A percentile compares a stretch with the other conserved stretches of the same genome.
Evolutionary conservation across 2,888 invertebrate species (phyloP).

Genomic region (Oasisia sp.): DNA sequence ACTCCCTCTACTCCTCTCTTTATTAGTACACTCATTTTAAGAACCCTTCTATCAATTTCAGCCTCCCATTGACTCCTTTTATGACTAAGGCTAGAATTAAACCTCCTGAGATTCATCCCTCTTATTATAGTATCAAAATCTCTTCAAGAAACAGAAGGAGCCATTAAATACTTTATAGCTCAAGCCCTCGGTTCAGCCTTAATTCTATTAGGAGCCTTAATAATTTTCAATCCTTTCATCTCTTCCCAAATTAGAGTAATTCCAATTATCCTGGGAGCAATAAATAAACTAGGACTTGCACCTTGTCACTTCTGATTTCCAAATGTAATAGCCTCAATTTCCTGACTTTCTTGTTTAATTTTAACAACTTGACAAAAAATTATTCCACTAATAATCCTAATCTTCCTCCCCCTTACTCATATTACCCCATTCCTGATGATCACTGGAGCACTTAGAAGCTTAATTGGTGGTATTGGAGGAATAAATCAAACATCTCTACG

Average conservation of each 20-base stretch:
- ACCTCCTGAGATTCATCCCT: constrained; percentile 43
- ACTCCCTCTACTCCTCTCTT: constrained; percentile 29
- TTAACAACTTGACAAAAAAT: constrained; percentile 40
- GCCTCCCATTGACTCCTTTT: constrained; percentile 38
- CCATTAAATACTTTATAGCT: constrained; percentile 45
- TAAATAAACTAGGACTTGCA: constrained; percentile 38
- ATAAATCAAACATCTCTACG: constrained; percentile 38
- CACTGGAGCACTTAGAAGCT: constrained; percentile 22
- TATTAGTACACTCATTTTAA: constrained; percentile 24
- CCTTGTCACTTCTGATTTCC: constrained; percentile 43
- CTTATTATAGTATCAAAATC: constrained; percentile 34
- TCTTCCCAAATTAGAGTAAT: background rate
- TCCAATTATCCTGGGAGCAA: constrained; percentile 25
- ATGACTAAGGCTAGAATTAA: constrained; percentile 45
- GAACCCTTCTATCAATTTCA: constrained; percentile 33
- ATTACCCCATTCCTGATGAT: background rate
- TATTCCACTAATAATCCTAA: constrained; percentile 33
- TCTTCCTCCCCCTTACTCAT: constrained; percentile 19
- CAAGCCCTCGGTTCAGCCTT: constrained; percentile 40
- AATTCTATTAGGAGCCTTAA: constrained; percentile 30
- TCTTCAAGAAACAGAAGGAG: constrained; percentile 41
- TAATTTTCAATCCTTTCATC: constrained; percentile 23
- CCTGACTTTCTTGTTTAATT: constrained; percentile 35
- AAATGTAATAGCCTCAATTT: constrained; percentile 36
- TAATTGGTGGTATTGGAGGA: constrained; percentile 40